Percentiles rank a stretch among this genome's conserved stretches.
These are phyloP conservation scores for Brienomyrus longianalis DNA, from an alignment of 2,113 vertebrate species.

Conservation along the genomic window DNA sequence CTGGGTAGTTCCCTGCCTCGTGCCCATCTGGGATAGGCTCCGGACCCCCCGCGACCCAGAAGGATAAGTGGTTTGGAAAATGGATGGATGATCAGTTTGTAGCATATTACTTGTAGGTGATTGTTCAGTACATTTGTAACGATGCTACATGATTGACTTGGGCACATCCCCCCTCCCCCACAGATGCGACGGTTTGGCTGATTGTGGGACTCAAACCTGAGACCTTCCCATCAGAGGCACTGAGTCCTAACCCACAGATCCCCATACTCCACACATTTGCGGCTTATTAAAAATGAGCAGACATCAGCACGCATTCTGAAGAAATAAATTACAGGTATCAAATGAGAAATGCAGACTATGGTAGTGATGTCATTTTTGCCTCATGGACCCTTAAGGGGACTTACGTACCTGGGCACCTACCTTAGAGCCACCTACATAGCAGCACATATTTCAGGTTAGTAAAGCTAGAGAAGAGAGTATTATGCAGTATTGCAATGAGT, in stretches of 20 bases:
- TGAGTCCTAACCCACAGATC: not conserved
- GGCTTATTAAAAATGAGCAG: not conserved
- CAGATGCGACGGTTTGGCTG: not conserved
- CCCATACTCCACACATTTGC: not conserved
- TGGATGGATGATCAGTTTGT: not conserved
- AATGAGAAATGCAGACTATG: conserved; percentile 23
- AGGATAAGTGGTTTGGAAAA: no score
- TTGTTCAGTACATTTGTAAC: not conserved
- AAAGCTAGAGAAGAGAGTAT: not conserved
- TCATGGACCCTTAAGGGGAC: not conserved
- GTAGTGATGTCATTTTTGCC: conserved; percentile 32
- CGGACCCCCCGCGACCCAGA: no score
- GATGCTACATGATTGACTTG: not conserved
- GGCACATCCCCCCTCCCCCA: not conserved
- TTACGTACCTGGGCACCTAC: not conserved
- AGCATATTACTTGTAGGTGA: not conserved
- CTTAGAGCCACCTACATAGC: not conserved
- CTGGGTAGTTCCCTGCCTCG: no score
- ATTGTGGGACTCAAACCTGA: not conserved
- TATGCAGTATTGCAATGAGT: not conserved
- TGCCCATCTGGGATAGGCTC: no score
- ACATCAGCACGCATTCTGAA: not conserved
- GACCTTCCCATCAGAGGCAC: not conserved
- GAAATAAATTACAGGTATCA: not conserved
- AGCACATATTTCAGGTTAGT: not conserved